phyloP scores from a whole-genome alignment of 2,113 vertebrate species.

The Aptenodytes forsteri region DNA sequence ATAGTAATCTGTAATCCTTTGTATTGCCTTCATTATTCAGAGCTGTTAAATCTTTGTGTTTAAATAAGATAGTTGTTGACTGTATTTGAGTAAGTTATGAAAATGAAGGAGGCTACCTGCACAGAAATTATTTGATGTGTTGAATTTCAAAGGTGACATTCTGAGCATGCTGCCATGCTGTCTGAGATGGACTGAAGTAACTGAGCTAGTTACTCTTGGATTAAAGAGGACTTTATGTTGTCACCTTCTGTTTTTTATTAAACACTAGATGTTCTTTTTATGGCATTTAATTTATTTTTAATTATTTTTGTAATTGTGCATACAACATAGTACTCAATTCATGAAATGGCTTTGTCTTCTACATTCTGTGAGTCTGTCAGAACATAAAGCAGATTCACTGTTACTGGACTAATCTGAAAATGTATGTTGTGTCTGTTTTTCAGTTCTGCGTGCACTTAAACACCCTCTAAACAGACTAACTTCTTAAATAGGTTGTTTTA shows the following conservation, averaged over 20 bases:
- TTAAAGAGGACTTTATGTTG: not conserved
- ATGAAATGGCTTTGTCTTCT: not conserved
- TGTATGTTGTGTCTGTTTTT: not conserved
- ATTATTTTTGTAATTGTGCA: not conserved
- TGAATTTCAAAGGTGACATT: not conserved
- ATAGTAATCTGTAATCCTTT: not conserved
- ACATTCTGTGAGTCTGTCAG: not conserved
- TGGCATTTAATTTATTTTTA: not conserved
- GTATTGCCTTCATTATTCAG: not conserved
- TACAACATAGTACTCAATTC: not conserved
- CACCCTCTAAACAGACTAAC: not conserved
- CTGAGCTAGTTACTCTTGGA: not conserved
- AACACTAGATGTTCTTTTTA: not conserved
- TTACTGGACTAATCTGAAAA: not conserved
- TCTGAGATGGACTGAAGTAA: not conserved
- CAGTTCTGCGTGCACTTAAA: not conserved
- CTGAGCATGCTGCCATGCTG: not conserved
- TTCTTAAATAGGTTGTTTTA: not conserved
- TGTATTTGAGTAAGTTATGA: not conserved
- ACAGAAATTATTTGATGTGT: not conserved
- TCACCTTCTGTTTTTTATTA: not conserved
- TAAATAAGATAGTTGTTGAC: not conserved
- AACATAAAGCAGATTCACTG: not conserved
- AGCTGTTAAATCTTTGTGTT: not conserved
- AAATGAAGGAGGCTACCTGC: not conserved